A percentile compares a stretch with the other conserved stretches of the same genome.
Conservation (phyloP, 2,113 vertebrate genomes). For the Microcebus griseorufus region DNA sequence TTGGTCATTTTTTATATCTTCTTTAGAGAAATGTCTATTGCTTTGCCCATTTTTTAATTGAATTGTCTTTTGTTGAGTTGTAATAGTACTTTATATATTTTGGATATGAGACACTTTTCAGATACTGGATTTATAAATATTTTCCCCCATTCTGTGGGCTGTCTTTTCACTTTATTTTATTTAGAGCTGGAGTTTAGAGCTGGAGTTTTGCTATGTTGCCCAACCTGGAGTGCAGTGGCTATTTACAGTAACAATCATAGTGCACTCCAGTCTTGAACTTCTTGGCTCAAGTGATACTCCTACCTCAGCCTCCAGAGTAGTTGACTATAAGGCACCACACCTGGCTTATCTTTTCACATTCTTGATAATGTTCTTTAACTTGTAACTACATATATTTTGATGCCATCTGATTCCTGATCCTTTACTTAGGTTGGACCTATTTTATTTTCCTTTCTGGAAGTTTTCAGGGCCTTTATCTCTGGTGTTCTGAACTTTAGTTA, state of each 20-base stretch:
- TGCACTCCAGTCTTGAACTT: background rate
- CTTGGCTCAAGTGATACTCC: background rate
- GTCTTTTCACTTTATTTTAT: background rate
- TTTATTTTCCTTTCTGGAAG: constrained; percentile 23
- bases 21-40: background rate
- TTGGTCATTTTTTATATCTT: background rate
- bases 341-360: background rate
- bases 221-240: background rate
- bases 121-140: background rate
- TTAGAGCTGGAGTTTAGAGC: background rate
- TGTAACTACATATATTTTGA: background rate
- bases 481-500: background rate
- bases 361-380: background rate
- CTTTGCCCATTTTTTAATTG: background rate
- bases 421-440: background rate
- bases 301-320: background rate
- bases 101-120: background rate
- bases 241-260: background rate
- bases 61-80: background rate
- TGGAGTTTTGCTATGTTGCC: background rate
- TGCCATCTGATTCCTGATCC: background rate
- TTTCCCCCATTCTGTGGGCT: background rate
- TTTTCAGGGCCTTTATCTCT: background rate
- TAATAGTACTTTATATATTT: background rate
- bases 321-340: background rate